Evolutionary conservation across 2,888 invertebrate species (phyloP).

Genomic region (Nematopogon swammerdamellus): DNA sequence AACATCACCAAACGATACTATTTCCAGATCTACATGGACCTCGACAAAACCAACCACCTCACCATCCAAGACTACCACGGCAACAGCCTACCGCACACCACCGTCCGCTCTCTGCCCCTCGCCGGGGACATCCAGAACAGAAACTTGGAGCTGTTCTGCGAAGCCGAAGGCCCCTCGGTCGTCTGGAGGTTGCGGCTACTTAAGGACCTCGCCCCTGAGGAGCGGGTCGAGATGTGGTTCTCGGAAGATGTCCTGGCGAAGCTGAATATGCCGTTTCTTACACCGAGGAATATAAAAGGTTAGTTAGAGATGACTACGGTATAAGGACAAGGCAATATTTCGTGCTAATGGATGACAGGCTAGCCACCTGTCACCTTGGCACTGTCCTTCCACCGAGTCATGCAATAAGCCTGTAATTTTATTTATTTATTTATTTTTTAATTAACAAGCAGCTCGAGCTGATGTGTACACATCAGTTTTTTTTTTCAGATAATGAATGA

Average conservation of each 20-base stretch:
- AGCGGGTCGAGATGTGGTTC: conserved; percentile 80
- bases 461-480: too few species aligned
- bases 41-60: conserved; percentile 18
- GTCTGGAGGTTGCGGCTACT: conserved; percentile 27
- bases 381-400: too few species aligned
- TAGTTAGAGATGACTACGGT: too few species aligned
- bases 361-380: too few species aligned
- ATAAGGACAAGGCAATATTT: too few species aligned
- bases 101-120: conserved; percentile 6
- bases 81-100: conserved; percentile 13
- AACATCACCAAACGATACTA: too few species aligned
- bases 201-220: conserved; percentile 52
- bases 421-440: too few species aligned
- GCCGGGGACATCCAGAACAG: conserved; percentile 12
- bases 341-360: too few species aligned
- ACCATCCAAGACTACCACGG: conserved; percentile 7
- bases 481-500: too few species aligned
- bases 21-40: conserved; percentile 24
- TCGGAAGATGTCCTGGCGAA: conserved; percentile 69
- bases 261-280: conserved; percentile 74
- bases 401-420: too few species aligned
- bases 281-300: conserved; percentile 81
- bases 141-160: conserved; percentile 10
- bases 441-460: too few species aligned
- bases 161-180: conserved; percentile 23